Evolutionary conservation across 37 sponge, comb jelly and placozoan genomes (phyloP).

Genomic region (Cliona cf. orientalis): DNA sequence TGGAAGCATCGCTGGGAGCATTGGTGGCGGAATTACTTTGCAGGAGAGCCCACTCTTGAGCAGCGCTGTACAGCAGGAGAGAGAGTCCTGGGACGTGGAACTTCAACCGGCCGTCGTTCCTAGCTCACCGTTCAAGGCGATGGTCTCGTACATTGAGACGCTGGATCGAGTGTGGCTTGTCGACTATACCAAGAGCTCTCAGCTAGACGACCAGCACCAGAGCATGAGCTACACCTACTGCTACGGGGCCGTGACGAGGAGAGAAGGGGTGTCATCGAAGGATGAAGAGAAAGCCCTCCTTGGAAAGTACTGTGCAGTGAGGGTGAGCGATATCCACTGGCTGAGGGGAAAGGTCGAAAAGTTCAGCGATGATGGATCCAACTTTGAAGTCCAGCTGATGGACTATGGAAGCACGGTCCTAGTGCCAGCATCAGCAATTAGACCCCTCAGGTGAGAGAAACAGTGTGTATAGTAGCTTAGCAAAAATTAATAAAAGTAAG

Average conservation of each 20-base stretch:
- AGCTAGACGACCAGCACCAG: slow-evolving; percentile 58
- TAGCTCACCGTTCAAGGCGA: slow-evolving; percentile 32
- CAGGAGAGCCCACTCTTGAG: slow-evolving; percentile 27
- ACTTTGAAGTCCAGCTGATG: slow-evolving; percentile 52
- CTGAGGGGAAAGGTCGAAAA: slow-evolving; percentile 44
- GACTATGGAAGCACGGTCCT: slow-evolving; percentile 71
- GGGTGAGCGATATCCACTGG: slow-evolving; percentile 63
- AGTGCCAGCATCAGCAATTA: slow-evolving; percentile 38
- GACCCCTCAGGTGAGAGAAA: slow-evolving; percentile 55
- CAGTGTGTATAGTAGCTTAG: too few relatives aligned
- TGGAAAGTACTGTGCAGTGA: slow-evolving; percentile 60
- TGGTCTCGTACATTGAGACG: slow-evolving; percentile 63
- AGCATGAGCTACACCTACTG: slow-evolving; percentile 56
- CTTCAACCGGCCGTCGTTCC: slow-evolving; percentile 23
- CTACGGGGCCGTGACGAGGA: slow-evolving; percentile 1
- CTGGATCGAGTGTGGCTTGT: slow-evolving; percentile 55
- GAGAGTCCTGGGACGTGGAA: slow-evolving; percentile 23
- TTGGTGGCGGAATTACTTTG: too few relatives aligned
- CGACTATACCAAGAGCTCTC: slow-evolving; percentile 5
- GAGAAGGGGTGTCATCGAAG: background rate
- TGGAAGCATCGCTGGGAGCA: background rate
- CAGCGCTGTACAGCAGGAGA: background rate
- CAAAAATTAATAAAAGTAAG: background rate
- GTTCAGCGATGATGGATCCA: slow-evolving; percentile 11
- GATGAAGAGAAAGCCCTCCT: slow-evolving; percentile 20